These are phyloP conservation scores for Rhingia rostrata DNA, from an alignment of 2,888 invertebrate species.

Conservation along the genomic window DNA sequence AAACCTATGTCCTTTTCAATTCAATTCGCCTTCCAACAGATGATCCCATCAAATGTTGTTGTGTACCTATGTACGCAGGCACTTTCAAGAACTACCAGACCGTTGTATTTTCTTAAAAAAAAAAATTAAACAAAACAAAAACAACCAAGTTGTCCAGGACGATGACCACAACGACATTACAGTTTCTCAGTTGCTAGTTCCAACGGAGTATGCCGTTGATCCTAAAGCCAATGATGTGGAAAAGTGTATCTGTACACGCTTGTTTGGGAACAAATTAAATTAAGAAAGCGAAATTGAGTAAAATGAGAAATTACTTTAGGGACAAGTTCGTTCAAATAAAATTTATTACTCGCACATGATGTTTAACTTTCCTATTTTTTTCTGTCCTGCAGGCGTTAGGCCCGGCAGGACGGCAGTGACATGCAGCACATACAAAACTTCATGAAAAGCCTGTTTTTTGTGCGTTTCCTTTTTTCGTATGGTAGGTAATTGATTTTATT, in stretches of 20 bases:
- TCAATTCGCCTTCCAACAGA: constrained; percentile 57
- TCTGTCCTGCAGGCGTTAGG: constrained; percentile 7
- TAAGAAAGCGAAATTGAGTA: constrained; percentile 65
- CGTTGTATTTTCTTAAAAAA: constrained; percentile 35
- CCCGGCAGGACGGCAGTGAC: background rate
- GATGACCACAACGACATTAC: constrained; percentile 23
- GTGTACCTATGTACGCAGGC: constrained; percentile 7
- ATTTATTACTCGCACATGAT: constrained; percentile 67
- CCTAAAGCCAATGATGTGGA: constrained; percentile 65
- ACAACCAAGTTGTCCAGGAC: background rate
- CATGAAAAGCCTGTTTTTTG: constrained; percentile 30
- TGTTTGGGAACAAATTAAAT: constrained; percentile 69
- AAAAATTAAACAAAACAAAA: constrained; percentile 7
- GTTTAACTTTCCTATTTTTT: constrained; percentile 36
- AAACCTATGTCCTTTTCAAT: constrained; percentile 40
- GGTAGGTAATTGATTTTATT: constrained; percentile 47
- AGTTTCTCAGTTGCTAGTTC: background rate
- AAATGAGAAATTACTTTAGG: constrained; percentile 63
- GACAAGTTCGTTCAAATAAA: constrained; percentile 67
- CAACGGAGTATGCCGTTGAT: constrained; percentile 35
- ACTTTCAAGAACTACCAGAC: background rate
- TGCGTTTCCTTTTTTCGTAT: background rate
- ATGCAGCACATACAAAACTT: constrained; percentile 15
- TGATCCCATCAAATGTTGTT: constrained; percentile 42
- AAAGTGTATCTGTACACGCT: constrained; percentile 64